These are phyloP conservation scores for Centroberyx gerrardi DNA, from an alignment of 2,797 vertebrate species.

Conservation along the genomic window DNA sequence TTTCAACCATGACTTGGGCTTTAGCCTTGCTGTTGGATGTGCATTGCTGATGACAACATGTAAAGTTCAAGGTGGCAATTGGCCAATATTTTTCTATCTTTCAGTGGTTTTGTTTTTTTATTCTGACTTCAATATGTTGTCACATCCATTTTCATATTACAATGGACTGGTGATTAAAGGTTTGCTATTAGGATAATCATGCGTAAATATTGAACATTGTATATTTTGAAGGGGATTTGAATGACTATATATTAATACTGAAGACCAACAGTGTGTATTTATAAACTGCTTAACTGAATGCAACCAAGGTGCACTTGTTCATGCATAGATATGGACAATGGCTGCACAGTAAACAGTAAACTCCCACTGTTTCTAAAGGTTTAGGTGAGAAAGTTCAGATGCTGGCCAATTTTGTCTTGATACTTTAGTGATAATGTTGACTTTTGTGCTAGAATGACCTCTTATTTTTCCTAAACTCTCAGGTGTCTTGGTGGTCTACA, in stretches of 20 bases:
- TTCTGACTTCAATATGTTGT: neutral
- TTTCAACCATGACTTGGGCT: constrained; percentile 60
- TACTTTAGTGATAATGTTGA: constrained; percentile 29
- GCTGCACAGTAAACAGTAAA: constrained; percentile 13
- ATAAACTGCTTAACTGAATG: constrained; percentile 31
- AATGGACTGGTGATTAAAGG: no score
- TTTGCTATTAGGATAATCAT: no score
- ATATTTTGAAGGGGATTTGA: constrained; percentile 16
- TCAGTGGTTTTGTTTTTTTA: constrained; percentile 35
- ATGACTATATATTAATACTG: neutral
- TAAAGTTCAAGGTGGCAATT: neutral
- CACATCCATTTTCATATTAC: no score
- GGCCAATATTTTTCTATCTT: neutral
- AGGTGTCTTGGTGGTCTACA: no score
- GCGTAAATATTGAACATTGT: no score
- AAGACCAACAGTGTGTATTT: constrained; percentile 22
- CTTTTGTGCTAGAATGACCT: constrained; percentile 16
- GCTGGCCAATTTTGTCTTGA: no score
- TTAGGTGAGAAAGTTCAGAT: constrained; percentile 23
- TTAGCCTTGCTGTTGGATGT: constrained; percentile 28
- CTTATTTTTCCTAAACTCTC: neutral
- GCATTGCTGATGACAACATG: constrained; percentile 34
- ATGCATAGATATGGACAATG: constrained; percentile 6
- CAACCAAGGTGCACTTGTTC: constrained; percentile 7
- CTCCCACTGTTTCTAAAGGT: constrained; percentile 6